A percentile compares a stretch with the other conserved stretches of the same genome.
Evolutionary conservation across 2,888 invertebrate genomes (phyloP).

Genomic region (Stramonita haemastoma): DNA sequence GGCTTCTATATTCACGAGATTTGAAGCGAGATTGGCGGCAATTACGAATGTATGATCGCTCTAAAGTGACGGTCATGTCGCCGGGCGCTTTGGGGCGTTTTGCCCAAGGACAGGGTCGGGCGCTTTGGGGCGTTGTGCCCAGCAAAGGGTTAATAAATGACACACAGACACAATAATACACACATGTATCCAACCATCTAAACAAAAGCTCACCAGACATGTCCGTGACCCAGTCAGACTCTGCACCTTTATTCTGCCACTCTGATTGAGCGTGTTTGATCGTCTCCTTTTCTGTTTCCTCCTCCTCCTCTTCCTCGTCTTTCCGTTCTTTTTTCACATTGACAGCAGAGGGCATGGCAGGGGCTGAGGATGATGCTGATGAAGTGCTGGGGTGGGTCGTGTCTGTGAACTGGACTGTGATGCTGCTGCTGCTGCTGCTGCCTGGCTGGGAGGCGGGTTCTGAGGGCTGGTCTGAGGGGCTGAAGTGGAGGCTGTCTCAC

Average conservation of each 20-base stretch:
- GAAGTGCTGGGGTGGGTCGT: not conserved
- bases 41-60: too few relatives aligned
- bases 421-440: not conserved
- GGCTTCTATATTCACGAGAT: too few relatives aligned
- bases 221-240: conserved; percentile 27
- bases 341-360: not conserved
- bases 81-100: too few relatives aligned
- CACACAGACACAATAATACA: not conserved
- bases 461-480: conserved; percentile 9
- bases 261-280: conserved; percentile 12
- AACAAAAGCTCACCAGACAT: conserved; percentile 12
- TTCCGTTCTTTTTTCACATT: conserved; percentile 13
- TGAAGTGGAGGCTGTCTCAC: conserved; percentile 20
- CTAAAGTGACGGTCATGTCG: too few relatives aligned
- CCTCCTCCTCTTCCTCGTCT: not conserved
- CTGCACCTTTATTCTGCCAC: not conserved
- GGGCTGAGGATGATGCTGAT: not conserved
- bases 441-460: not conserved
- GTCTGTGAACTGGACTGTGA: not conserved
- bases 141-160: too few relatives aligned
- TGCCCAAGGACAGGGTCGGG: too few relatives aligned
- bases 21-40: too few relatives aligned
- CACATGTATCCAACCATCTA: too few relatives aligned
- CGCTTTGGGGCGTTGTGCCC: too few relatives aligned
- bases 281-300: not conserved